Base-by-base conservation (phyloP, 2,113 vertebrate species). In the Tamias sibiricus region DNA sequence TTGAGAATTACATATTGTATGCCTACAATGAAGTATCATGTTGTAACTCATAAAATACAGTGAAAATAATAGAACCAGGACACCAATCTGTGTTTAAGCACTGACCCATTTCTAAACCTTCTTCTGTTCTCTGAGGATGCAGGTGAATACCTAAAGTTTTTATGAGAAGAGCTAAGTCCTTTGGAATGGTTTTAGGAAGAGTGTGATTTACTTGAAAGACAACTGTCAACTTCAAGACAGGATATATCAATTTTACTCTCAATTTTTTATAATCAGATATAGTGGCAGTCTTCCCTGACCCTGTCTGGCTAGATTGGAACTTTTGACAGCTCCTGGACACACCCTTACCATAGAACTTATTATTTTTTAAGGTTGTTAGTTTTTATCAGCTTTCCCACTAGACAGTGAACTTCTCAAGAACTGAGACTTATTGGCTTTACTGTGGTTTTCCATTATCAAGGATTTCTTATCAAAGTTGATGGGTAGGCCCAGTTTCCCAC, bases 401-500 rank as follows among this genome's bases (percentile, higher is more conserved):
- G 28, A 88, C 47, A 54, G 10, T 35, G 37, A 95, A 91, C 35
- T 71, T 93, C 86, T 54, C 47, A 83, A 91, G 57, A 93, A 90
- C 12, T 20, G 64, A 82, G 72, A 42, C 30, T 54, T 69, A 20
- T 12, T 68, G 47, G 12, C 19, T 7, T 52, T 76, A 4, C 3
- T 88, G 52, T 69, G 42, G 40, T 71, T 91, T 89, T 80, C 42
- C 2, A 6, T 71, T 91, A 85, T 74, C 2, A 11, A 59, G 28
- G 12, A 3, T 32, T 19, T 95, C 89, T 96, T 85, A 91, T 71
- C 76, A 81, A 64, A 66, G 44, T 77, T 57, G 72, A 28, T 32
- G 42, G 40, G n/a, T 35, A 71, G 57, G 2, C 22, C 2, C 16
- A 37, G 16, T n/a, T 94, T 80, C 83, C 42, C 69, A 89, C 49